Evolutionary conservation across 1,140 invertebrate species (phyloP), one percentile per base, ranked within the genome.

Genomic region (Anastatus disparis): DNA sequence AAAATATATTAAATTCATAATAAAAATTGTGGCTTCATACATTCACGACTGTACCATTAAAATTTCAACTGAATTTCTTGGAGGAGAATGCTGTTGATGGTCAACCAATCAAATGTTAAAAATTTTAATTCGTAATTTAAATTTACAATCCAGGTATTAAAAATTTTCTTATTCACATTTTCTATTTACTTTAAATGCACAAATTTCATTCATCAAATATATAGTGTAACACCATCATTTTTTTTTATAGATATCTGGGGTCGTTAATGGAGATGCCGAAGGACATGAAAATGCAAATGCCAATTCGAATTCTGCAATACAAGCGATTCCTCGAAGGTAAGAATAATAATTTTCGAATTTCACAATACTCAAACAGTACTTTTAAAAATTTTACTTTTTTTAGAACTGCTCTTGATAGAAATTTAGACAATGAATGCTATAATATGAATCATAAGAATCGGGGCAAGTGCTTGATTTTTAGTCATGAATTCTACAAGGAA

Each of bases 381-480:
- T 26, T 42, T 22, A 56, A 20, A 55, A 13, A 29, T 31, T 55
- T 44, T 56, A 15, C 46, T 27, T 44, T 22, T 66, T 66, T 20
- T 13, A 66, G 64, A 29, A 7, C 61, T 50, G 15, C 44, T 12
- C 27, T 27, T 1, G 52, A 15, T 27, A 42, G 38, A 13, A 65
- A 65, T 13, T 17, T 53, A 2, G 24, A 31, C 15, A 6, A 17
- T 48, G 77, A 85, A 27, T 80, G 74, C 42, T 94, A 94, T 75
- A 88, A 90, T 29, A 93, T 92, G 89, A 85, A 88, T 66, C 88
- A 93, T 73, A 63, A 76, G 17, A 84, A 88, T 58, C 83, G 91
- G 24, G 94, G 93, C 9, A 85, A 86, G 20, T 93, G 93, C 20
- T 58, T 94, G 0, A 90, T 95, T 44, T 92, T 95, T 64, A 94